Base-by-base conservation (phyloP, 2,888 invertebrate genomes). In the Pristionchus maxplancki region DNA sequence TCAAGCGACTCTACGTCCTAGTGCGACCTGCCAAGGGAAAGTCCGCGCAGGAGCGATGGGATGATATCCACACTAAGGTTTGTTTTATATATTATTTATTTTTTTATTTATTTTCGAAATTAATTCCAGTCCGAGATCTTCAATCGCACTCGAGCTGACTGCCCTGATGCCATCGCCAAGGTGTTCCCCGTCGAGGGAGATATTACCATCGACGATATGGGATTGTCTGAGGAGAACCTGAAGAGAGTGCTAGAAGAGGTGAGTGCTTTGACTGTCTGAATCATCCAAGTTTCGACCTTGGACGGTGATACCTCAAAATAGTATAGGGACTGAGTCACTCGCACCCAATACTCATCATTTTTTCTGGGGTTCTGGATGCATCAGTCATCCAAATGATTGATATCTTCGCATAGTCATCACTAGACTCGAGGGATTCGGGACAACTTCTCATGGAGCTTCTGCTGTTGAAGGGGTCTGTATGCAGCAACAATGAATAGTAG, bases 1-100 rank as follows among this genome's bases (percentile, higher is more conserved):
- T 98, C 17, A 96, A 96, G 86, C 96, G 96, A 88, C 96, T 98
- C 90, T 98, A 97, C 95, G 94, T 97, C 2, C 95, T 98, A 83
- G 95, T 97, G 91, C 96, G 98, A 53, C 96, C 96, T 1, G 97
- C 97, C 94, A 96, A 96, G 92, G 96, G 96, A 0, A 96, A 96
- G 89, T 95, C 95, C 0, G 95, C 97, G 0, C 95, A 96, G 53
- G 96, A 97, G 74, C 96, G 98, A 90, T 93, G 97, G 13, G 95
- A 96, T 0, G 95, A 96, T 90, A 96, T 99, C 53, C 71, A 71
- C 58, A 96, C 97, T 81, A 96, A 97, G 94, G 97, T 97, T 95
- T 96, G 96, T 9, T 6, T n/a, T n/a, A n/a, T n/a, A n/a, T 44
- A 6, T 44, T 44, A 44, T 58, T 31, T 28, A 6, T 11, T 67